These are phyloP conservation scores for Cryptus viduatorius DNA, from an alignment of 2,888 invertebrate species.

Conservation along the genomic window DNA sequence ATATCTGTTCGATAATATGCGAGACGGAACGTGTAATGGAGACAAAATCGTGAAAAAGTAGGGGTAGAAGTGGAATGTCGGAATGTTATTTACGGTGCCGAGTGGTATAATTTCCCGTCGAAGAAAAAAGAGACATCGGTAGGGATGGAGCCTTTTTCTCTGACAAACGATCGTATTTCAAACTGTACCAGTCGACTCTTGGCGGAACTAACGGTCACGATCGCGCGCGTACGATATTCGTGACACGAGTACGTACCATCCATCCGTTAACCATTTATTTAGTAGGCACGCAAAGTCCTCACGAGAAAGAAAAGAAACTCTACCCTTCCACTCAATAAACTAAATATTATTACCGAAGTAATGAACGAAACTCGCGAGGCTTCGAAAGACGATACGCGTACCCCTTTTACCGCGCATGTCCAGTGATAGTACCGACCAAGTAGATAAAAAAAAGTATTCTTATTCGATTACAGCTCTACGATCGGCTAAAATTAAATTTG, in stretches of 20 bases:
- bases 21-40: conserved; percentile 7
- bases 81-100: conserved; percentile 9
- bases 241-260: conserved; percentile 56
- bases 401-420: no score
- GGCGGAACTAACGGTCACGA: conserved; percentile 33
- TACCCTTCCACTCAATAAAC: not conserved
- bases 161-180: conserved; percentile 61
- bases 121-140: not conserved
- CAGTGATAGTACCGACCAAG: no score
- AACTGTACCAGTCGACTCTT: conserved; percentile 59
- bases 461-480: no score
- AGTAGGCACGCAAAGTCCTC: conserved; percentile 44
- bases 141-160: conserved; percentile 7
- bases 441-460: no score
- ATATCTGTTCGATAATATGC: conserved; percentile 19
- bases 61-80: not conserved
- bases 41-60: not conserved
- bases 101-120: conserved; percentile 34
- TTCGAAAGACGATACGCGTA: no score
- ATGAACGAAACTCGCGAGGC: not conserved
- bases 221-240: conserved; percentile 51
- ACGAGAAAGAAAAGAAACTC: conserved; percentile 12
- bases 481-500: no score
- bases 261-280: conserved; percentile 31
- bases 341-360: not conserved